These are phyloP conservation scores for Stegana nigrithorax DNA, from an alignment of 2,888 invertebrate species.

Conservation along the genomic window DNA sequence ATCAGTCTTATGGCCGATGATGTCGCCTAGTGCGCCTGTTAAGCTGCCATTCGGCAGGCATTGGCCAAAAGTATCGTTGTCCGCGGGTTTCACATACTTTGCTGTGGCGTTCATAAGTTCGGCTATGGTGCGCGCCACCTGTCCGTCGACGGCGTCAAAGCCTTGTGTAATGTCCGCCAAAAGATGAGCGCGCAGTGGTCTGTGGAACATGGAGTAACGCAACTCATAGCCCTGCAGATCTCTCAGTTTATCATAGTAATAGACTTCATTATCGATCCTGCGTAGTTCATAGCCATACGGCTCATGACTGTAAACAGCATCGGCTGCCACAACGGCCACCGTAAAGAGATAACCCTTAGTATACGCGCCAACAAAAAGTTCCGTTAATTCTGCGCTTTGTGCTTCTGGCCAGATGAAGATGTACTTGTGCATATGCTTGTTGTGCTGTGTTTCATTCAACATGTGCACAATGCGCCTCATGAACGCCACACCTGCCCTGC, in stretches of 20 bases:
- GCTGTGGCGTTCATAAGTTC: constrained; percentile 54
- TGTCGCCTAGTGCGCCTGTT: constrained; percentile 49
- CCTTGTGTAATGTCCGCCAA: constrained; percentile 31
- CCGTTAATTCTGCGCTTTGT: constrained; percentile 29
- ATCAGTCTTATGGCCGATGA: constrained; percentile 46
- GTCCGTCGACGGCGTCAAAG: constrained; percentile 47
- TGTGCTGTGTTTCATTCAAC: constrained; percentile 48
- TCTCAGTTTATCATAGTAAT: constrained; percentile 51
- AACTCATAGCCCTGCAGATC: constrained; percentile 49
- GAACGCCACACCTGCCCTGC: constrained; percentile 27
- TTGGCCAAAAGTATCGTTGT: constrained; percentile 52
- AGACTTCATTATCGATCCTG: constrained; percentile 23
- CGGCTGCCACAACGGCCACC: constrained; percentile 38
- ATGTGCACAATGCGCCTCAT: constrained; percentile 39
- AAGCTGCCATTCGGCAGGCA: constrained; percentile 45
- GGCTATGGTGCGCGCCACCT: constrained; percentile 42
- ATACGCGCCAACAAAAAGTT: constrained; percentile 51
- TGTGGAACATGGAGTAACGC: constrained; percentile 54
- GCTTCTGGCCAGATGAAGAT: constrained; percentile 52
- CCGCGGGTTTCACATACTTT: constrained; percentile 47
- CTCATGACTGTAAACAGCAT: constrained; percentile 48
- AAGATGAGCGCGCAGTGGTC: constrained; percentile 51
- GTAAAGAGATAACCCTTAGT: constrained; percentile 48
- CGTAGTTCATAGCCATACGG: constrained; percentile 52
- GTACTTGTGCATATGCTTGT: constrained; percentile 56